Evolutionary conservation across 2,113 vertebrate genomes (phyloP).

Genomic region (Indicator maculatus): DNA sequence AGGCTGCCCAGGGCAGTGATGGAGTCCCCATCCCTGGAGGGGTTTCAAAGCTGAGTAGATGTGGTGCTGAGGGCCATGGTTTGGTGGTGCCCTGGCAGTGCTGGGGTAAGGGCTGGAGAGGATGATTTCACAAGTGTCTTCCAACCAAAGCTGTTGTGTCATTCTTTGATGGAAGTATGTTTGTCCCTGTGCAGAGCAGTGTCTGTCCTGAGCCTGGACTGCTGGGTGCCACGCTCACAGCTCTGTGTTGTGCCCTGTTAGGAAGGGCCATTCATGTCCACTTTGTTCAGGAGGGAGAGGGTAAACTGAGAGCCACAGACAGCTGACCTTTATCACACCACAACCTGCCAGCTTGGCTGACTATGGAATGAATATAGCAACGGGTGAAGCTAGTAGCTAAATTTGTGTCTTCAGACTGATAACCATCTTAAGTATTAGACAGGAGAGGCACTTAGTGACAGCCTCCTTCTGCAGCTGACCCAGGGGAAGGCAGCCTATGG

Average conservation of each 20-base stretch:
- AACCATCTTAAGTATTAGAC: conserved; percentile 78
- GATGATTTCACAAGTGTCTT: neutral
- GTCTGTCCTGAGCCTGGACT: rapidly evolving
- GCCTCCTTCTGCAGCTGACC: conserved; percentile 70
- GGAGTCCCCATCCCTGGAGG: neutral
- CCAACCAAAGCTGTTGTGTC: neutral
- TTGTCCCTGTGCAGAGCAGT: neutral
- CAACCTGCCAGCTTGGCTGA: conserved; percentile 64
- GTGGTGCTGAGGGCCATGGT: neutral
- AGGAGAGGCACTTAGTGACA: conserved; percentile 37
- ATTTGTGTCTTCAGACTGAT: conserved; percentile 80
- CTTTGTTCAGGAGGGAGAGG: neutral
- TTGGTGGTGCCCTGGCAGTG: neutral
- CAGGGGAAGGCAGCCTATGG: conserved; percentile 76
- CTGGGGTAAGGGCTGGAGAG: no score
- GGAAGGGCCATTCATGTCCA: rapidly evolving
- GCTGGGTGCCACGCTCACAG: neutral
- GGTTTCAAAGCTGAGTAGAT: neutral
- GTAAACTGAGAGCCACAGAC: conserved; percentile 42
- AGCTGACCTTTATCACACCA: conserved; percentile 32
- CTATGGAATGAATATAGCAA: conserved; percentile 75
- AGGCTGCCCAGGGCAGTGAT: neutral
- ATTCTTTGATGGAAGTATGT: neutral
- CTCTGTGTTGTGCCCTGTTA: rapidly evolving
- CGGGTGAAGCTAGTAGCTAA: conserved; percentile 79